phyloP scores from a whole-genome alignment of 64 coral and sea anemone genomes.

The Acropora tenuis region DNA sequence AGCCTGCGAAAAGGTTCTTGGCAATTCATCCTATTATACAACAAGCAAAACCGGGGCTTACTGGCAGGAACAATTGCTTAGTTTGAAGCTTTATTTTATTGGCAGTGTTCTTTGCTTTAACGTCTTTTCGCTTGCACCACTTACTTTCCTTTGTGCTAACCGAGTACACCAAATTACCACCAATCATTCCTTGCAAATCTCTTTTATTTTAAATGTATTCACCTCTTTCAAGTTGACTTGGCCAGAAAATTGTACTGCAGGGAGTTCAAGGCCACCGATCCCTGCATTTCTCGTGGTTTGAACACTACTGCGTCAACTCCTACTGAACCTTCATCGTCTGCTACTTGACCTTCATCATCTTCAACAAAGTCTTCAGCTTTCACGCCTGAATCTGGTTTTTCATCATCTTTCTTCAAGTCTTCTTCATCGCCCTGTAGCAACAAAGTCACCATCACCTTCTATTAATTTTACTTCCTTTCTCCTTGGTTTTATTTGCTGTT shows the following conservation, averaged over 20 bases:
- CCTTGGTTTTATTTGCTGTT: background rate
- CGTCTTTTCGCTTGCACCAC: background rate
- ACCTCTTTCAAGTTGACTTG: too few species aligned
- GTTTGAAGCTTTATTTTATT: background rate
- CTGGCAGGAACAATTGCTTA: background rate
- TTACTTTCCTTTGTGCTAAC: background rate
- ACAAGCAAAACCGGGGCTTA: background rate
- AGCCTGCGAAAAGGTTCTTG: too few species aligned
- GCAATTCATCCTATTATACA: background rate
- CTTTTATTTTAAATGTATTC: background rate
- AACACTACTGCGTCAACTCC: too few species aligned
- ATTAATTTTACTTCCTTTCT: background rate
- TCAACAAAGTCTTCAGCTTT: background rate
- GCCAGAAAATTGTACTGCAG: too few species aligned
- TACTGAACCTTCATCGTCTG: background rate
- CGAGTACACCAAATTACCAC: background rate
- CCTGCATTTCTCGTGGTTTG: too few species aligned
- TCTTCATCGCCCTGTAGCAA: background rate
- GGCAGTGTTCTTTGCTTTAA: background rate
- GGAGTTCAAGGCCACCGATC: too few species aligned
- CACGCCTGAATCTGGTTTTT: background rate
- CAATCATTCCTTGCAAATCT: background rate
- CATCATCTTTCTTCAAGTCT: background rate
- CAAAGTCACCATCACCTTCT: background rate
- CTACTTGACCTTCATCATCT: too few species aligned